Percentiles rank a stretch among this genome's conserved stretches.
phyloP scores from a whole-genome alignment of 2,797 vertebrate genomes.

The Pygocentrus nattereri region DNA sequence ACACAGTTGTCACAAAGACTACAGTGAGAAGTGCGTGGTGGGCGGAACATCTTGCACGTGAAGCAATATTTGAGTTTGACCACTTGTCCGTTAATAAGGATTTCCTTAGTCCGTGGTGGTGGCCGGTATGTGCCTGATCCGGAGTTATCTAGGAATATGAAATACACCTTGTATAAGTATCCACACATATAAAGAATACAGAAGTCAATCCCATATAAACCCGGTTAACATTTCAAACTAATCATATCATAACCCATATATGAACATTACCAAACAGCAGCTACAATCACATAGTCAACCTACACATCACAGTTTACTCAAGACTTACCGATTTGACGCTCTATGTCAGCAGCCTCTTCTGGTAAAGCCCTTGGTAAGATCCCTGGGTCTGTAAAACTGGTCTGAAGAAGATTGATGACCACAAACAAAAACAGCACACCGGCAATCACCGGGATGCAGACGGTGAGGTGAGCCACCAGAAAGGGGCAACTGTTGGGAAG shows the following conservation, averaged over 20 bases:
- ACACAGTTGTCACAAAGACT: conserved; percentile 98
- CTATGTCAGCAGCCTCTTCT: conserved; percentile 92
- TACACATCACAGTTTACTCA: not conserved
- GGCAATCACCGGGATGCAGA: conserved; percentile 92
- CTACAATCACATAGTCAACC: not conserved
- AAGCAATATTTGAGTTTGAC: conserved; percentile 98
- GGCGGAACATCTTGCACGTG: conserved; percentile 97
- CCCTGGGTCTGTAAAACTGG: conserved; percentile 94
- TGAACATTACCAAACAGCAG: not conserved
- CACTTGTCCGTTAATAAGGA: conserved; percentile 93
- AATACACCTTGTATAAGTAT: conserved; percentile 22
- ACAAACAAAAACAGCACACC: conserved; percentile 92
- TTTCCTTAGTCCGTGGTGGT: conserved; percentile 92
- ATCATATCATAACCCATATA: not conserved
- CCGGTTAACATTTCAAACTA: not conserved
- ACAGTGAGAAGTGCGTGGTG: conserved; percentile 95
- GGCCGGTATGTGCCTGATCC: conserved; percentile 91
- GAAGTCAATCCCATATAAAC: too few species aligned
- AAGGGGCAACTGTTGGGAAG: conserved; percentile 88
- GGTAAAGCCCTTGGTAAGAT: conserved; percentile 93
- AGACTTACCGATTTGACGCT: conserved; percentile 89
- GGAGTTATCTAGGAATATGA: conserved; percentile 83
- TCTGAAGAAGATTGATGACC: conserved; percentile 90
- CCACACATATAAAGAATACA: too few species aligned
- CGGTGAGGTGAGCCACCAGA: conserved; percentile 87